phyloP scores from a whole-genome alignment of 2,797 vertebrate species.

The Schizopygopsis pylzovi region DNA sequence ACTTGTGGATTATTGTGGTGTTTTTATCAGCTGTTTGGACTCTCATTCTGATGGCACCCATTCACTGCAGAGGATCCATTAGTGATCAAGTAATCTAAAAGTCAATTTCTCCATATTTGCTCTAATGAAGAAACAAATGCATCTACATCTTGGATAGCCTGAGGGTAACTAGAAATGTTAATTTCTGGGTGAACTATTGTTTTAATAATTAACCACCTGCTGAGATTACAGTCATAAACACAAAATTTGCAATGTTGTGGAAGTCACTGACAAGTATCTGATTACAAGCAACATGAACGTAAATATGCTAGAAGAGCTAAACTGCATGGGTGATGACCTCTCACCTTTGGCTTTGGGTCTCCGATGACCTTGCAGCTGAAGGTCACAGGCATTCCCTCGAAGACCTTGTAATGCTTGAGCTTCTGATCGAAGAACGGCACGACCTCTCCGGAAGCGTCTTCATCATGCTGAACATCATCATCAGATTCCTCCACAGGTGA shows the following conservation, averaged over 20 bases:
- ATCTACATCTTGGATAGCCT: background rate
- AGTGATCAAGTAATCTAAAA: background rate
- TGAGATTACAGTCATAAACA: background rate
- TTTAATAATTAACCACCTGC: background rate
- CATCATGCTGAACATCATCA: slow-evolving; percentile 86
- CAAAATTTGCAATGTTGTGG: background rate
- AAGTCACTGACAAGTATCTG: background rate
- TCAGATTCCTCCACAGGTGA: slow-evolving; percentile 94
- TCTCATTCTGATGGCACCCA: background rate
- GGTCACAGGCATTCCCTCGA: slow-evolving; percentile 96
- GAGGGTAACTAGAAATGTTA: too few relatives aligned
- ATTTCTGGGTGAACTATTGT: background rate
- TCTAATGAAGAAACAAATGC: background rate
- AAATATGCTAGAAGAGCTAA: background rate
- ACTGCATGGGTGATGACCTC: slow-evolving; percentile 35
- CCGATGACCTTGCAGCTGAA: slow-evolving; percentile 92
- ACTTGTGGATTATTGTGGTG: background rate
- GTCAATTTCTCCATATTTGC: background rate
- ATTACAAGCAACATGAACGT: background rate
- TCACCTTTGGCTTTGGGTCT: slow-evolving; percentile 95
- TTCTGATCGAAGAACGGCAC: slow-evolving; percentile 88
- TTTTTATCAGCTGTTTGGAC: background rate
- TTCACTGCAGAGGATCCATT: background rate
- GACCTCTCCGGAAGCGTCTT: slow-evolving; percentile 71
- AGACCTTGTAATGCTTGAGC: slow-evolving; percentile 95